Evolutionary conservation across 2,888 invertebrate species (phyloP).

Genomic region (Saturnia pavonia): DNA sequence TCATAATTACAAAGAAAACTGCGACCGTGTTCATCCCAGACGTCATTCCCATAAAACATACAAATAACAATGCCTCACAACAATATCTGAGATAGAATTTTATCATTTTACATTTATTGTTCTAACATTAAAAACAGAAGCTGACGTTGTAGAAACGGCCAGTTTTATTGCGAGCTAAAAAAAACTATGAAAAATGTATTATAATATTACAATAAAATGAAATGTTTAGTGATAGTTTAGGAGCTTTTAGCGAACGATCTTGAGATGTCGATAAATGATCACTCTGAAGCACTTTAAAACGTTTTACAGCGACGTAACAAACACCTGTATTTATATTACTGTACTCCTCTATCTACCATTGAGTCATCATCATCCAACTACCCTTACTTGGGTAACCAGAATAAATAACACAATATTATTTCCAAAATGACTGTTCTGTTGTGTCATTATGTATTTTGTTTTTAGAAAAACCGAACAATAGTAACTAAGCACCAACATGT

Average conservation of each 20-base stretch:
- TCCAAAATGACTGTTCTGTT: too few species aligned
- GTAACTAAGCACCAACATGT: too few species aligned
- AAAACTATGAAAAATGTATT: constrained; percentile 6
- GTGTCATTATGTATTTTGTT: too few species aligned
- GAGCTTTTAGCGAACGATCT: constrained; percentile 29
- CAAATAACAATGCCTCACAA: background rate
- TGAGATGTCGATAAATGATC: constrained; percentile 19
- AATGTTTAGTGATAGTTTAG: constrained; percentile 27
- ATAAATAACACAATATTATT: too few species aligned
- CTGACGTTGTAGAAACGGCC: background rate
- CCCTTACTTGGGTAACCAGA: too few species aligned
- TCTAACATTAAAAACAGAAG: background rate
- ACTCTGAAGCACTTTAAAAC: constrained; percentile 5
- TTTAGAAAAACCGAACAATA: too few species aligned
- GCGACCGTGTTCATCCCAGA: background rate
- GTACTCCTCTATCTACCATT: background rate
- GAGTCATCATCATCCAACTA: too few species aligned
- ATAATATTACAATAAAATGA: constrained; percentile 28
- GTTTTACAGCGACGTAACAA: background rate
- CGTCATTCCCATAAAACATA: constrained; percentile 5
- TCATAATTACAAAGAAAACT: background rate
- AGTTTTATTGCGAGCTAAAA: constrained; percentile 9
- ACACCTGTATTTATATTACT: constrained; percentile 2
- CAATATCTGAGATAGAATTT: background rate
- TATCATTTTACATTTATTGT: background rate